Evolutionary conservation across 1,140 invertebrate species (phyloP).

Genomic region (Drosophila albomicans): DNA sequence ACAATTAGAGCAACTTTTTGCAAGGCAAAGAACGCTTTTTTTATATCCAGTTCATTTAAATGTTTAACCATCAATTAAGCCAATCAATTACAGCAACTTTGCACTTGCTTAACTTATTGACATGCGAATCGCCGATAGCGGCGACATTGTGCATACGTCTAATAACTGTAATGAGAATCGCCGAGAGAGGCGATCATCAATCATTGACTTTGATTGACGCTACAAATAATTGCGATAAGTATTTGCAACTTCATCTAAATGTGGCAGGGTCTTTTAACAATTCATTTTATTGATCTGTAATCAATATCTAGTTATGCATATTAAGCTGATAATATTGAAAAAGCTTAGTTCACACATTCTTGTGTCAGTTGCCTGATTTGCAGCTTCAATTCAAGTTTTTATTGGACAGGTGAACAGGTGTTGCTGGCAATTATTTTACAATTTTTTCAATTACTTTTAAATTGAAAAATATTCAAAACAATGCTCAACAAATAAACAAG

Average conservation of each 20-base stretch:
- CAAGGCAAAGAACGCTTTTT: constrained; percentile 24
- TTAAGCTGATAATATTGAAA: no score
- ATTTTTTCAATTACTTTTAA: not conserved
- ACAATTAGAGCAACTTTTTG: constrained; percentile 68
- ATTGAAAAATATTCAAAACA: no score
- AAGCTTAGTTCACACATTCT: not conserved
- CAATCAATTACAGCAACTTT: constrained; percentile 65
- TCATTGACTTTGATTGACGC: not conserved
- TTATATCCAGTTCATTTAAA: constrained; percentile 49
- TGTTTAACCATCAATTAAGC: constrained; percentile 70
- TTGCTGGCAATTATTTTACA: not conserved
- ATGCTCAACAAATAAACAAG: not conserved
- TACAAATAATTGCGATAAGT: not conserved
- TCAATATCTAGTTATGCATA: not conserved
- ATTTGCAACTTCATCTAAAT: not conserved
- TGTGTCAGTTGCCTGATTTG: not conserved
- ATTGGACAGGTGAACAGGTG: not conserved
- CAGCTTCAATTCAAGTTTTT: no score
- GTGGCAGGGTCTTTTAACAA: not conserved
- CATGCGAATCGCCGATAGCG: constrained; percentile 20
- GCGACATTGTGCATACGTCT: not conserved
- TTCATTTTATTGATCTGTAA: not conserved
- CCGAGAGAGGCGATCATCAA: constrained; percentile 10
- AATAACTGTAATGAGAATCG: constrained; percentile 16
- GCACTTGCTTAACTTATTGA: constrained; percentile 23